Base-by-base conservation (phyloP, 1,140 invertebrate genomes). In the Protaetia brevitarsis region DNA sequence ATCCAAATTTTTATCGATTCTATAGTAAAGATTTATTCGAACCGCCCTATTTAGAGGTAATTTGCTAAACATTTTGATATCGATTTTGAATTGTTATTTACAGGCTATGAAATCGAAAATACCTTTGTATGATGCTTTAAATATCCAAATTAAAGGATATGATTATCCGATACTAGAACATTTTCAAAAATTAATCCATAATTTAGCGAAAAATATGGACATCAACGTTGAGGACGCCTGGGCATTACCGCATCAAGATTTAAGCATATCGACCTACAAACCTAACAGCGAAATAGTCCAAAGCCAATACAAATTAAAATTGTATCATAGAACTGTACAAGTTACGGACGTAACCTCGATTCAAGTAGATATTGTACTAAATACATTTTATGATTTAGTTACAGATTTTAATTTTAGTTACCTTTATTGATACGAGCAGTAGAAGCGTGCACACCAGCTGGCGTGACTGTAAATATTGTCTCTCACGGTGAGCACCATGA, bases 71-170 rank as follows among this genome's bases (percentile, higher is more conserved):
- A 78, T 64, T 72, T 77, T 58, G 78, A 76, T 76, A 64, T 66
- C 63, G 63, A 68, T 28, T 71, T 36, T 4, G 11, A 66, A 36
- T 19, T 26, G n/a, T n/a, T n/a, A n/a, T n/a, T 63, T 81, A 67
- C 74, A 90, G 88, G 78, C 80, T 51, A 79, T 85, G 72, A 85
- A 88, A 77, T 82, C 87, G 0, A 85, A 88, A 74, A 82, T 86
- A 66, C 91, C 92, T 21, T 75, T 88, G n/a, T 89, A 91, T 80
- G 84, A 89, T 34, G 79, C 79, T 19, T 72, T 96, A 13, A 92
- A 93, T 79, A 81, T 96, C 30, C 87, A 90, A 81, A 79, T 96
- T 23, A 91, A 85, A 73, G 88, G 92, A 3, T 94, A 94, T 74
- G 89, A 93, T 76, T 96, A 85, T 80, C 84, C 90, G 8, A 72